Evolutionary conservation across 2,113 vertebrate genomes (phyloP).

Genomic region (Leptodactylus fuscus): DNA sequence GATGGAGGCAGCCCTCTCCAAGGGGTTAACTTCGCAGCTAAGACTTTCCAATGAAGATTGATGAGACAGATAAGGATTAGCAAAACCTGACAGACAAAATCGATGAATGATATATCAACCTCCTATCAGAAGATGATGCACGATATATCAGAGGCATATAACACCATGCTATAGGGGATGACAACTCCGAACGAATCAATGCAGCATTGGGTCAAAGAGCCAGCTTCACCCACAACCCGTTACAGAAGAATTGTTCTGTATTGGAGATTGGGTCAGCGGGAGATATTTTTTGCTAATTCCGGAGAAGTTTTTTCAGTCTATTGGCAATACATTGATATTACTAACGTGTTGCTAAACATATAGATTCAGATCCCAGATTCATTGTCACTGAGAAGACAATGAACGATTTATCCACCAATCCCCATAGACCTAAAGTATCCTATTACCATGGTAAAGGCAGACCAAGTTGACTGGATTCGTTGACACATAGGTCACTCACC

Average conservation of each 20-base stretch:
- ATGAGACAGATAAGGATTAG: conserved; percentile 58
- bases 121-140: conserved; percentile 53
- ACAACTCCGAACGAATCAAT: conserved; percentile 11
- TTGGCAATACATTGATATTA: background rate
- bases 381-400: too few species aligned
- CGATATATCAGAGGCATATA: conserved; percentile 26
- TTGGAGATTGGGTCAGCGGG: too few species aligned
- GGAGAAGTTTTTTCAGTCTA: background rate
- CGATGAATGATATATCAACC: conserved; percentile 58
- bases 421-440: too few species aligned
- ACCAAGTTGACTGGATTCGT: background rate
- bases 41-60: conserved; percentile 49
- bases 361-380: background rate
- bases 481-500: background rate
- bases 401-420: too few species aligned
- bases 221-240: background rate
- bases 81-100: conserved; percentile 59
- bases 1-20: background rate
- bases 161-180: conserved; percentile 28
- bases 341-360: background rate
- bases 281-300: background rate
- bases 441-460: too few species aligned
- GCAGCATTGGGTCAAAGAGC: background rate
- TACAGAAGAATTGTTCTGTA: background rate
- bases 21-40: conserved; percentile 45